A percentile compares a stretch with the other conserved stretches of the same genome.
phyloP scores from a whole-genome alignment of 2,113 vertebrate species.

The Limnothrissa miodon region DNA sequence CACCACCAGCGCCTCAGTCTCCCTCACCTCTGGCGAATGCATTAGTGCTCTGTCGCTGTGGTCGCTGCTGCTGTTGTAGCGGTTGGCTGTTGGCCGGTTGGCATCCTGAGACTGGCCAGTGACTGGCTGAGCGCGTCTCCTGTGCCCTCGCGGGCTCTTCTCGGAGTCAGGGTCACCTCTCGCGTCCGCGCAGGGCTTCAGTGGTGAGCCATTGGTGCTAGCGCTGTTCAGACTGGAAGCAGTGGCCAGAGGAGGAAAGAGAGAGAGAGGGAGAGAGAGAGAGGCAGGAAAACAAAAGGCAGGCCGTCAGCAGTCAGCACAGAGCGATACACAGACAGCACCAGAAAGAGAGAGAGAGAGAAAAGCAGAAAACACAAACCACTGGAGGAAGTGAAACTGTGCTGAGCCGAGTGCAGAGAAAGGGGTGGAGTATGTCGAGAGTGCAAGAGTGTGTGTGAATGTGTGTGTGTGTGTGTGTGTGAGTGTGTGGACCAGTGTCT shows the following conservation, averaged over 20 bases:
- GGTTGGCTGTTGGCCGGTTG: not conserved
- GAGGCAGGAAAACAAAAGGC: not conserved
- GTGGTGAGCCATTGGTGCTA: not conserved
- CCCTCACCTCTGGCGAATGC: not conserved
- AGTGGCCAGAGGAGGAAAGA: not conserved
- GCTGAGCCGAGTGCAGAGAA: not conserved
- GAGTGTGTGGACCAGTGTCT: not conserved
- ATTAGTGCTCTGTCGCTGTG: not conserved
- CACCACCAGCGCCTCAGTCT: not conserved
- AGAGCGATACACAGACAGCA: not conserved
- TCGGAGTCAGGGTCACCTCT: not conserved
- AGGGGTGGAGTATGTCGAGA: not conserved
- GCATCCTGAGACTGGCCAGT: constrained; percentile 6
- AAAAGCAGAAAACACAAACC: not conserved
- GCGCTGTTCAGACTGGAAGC: not conserved
- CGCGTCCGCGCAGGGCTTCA: not conserved
- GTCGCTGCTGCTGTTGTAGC: not conserved
- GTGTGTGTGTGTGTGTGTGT: not conserved
- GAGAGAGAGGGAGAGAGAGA: not conserved
- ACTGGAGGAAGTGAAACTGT: constrained; percentile 39
- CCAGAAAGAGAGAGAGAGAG: not conserved
- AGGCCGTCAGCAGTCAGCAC: constrained; percentile 21
- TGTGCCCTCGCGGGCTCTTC: not conserved
- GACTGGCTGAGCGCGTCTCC: not conserved
- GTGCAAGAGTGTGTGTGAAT: not conserved